Conservation (phyloP, 2,888 invertebrate species). For the Agrochola litura region DNA sequence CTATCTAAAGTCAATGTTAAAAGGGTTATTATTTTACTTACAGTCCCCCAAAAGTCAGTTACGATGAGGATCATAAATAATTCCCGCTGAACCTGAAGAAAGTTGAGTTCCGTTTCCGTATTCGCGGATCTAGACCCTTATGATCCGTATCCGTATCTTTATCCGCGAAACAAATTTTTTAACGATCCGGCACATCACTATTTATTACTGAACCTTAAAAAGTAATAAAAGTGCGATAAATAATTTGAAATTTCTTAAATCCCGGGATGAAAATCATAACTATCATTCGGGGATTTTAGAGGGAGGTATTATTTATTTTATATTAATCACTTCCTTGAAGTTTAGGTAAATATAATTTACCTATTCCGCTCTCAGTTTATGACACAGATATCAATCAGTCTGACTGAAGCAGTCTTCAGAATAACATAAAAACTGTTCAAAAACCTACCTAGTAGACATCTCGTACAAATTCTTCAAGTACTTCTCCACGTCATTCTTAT, state of each 20-base stretch:
- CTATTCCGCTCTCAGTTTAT: background rate
- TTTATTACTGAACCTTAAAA: background rate
- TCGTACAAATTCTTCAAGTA: constrained; percentile 97
- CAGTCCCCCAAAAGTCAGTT: too few species aligned
- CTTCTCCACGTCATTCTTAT: constrained; percentile 95
- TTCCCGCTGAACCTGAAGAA: too few species aligned
- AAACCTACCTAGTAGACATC: constrained; percentile 95
- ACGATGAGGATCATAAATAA: too few species aligned
- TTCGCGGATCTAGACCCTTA: too few species aligned
- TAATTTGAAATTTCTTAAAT: background rate
- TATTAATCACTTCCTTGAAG: background rate
- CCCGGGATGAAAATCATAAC: background rate
- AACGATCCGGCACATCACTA: too few species aligned
- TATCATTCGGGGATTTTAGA: background rate
- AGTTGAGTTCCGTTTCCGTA: too few species aligned
- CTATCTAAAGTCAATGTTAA: too few species aligned
- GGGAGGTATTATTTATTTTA: background rate
- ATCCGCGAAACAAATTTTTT: too few species aligned
- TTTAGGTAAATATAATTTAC: background rate
- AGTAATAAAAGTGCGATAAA: background rate
- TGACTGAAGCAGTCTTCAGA: background rate
- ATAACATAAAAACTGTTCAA: background rate
- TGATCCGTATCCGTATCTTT: too few species aligned
- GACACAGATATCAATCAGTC: background rate
- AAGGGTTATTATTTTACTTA: too few species aligned